These are phyloP conservation scores for Aleadryas rufinucha DNA, from an alignment of 2,113 vertebrate genomes.

Conservation along the genomic window DNA sequence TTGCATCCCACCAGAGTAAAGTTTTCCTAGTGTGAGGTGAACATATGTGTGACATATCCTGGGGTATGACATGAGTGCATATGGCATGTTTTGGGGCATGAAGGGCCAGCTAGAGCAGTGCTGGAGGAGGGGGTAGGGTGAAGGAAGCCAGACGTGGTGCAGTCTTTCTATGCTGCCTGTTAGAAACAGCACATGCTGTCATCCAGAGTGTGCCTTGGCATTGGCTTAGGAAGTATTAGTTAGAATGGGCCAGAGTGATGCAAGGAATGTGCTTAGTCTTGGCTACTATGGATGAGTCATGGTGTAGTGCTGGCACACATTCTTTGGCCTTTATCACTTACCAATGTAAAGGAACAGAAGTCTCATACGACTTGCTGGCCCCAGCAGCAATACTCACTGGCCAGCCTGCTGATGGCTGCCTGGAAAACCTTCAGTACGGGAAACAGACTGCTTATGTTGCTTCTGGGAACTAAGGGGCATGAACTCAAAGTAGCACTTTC, in stretches of 20 bases:
- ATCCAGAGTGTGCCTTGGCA: not conserved
- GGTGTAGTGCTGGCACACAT: not conserved
- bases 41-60: not conserved
- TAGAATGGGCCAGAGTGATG: not conserved
- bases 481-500: not conserved
- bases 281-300: not conserved
- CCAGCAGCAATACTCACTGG: not conserved
- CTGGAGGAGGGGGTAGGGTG: not conserved
- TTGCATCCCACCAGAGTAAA: not conserved
- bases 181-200: not conserved
- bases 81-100: not conserved
- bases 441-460: not conserved
- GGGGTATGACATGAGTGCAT: not conserved
- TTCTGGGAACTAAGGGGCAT: not conserved
- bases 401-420: not conserved
- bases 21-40: not conserved
- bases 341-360: not conserved
- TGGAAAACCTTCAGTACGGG: not conserved
- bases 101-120: not conserved
- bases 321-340: not conserved
- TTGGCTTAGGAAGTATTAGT: not conserved
- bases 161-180: not conserved
- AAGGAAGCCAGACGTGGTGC: not conserved
- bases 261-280: not conserved
- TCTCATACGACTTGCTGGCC: not conserved